Base-by-base conservation (phyloP, 2,888 invertebrate genomes). In the Seira ritae region DNA sequence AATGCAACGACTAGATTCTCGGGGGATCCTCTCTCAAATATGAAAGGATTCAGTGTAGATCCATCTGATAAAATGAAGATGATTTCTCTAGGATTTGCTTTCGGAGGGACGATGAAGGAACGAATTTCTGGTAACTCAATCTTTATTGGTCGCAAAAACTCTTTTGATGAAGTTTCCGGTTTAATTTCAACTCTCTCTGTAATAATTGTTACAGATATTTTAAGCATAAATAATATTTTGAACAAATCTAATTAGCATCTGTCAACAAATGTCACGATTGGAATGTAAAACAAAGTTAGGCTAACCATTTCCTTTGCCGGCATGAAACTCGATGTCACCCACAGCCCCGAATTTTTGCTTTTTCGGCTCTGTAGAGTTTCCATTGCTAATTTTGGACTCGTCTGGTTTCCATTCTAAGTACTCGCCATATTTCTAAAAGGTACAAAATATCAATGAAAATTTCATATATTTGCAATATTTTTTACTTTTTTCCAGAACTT, bases 11-110 rank as follows among this genome's bases (percentile, higher is more conserved):
- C 92, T 89, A 97, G 94, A 77, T 94, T 93, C 89, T 96, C 95
- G 0, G 96, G 96, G 89, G 97, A 96, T 0, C 96, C 96, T 88
- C 95, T 94, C 90, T 96, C 96, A 91, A 98, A 97, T 90, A 96
- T 95, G 90, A 98, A 96, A 3, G 95, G 94, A 85, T 95, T 94
- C 88, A 95, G 94, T 90, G 93, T 93, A 0, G 95, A 94, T 70
- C 94, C 93, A 91, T 94, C 94, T 86, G 94, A 94, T 87, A 94
- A 93, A 88, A 94, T 93, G 87, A 96, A 93, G 50, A 93, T 92
- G 70, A 94, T 90, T 42, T 92, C 89, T 68, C 86, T 71, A 10
- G 84, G 85, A n/a, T 23, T 79, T 1, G 77, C 75, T 71, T 88
- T 88, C 10, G 82, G 83, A 4, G 84, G 80, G 6, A 85, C 80